These are phyloP conservation scores for Bombus fervidus DNA, from an alignment of 1,140 invertebrate species.

Conservation along the genomic window DNA sequence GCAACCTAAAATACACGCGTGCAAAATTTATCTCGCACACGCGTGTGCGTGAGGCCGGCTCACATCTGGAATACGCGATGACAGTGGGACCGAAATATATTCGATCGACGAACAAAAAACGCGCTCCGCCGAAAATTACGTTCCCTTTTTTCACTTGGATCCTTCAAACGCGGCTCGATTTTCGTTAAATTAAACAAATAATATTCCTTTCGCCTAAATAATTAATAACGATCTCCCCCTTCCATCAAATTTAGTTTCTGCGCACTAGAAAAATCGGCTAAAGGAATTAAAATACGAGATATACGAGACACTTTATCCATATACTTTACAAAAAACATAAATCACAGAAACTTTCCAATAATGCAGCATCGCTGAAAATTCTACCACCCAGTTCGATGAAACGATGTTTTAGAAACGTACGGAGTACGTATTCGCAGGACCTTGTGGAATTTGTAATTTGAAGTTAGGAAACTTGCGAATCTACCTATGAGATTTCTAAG, in stretches of 20 bases:
- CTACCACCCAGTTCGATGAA: no score
- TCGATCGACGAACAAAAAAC: conserved; percentile 57
- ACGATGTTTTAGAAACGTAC: no score
- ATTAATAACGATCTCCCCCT: background rate
- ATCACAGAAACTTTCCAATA: no score
- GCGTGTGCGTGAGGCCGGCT: conserved; percentile 22
- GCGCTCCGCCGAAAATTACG: conserved; percentile 16
- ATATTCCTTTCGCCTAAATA: background rate
- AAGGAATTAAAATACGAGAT: no score
- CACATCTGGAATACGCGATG: conserved; percentile 63
- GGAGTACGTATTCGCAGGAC: no score
- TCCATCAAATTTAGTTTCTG: no score
- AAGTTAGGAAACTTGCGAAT: background rate
- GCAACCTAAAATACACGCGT: conserved; percentile 56
- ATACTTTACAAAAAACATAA: no score
- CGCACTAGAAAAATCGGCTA: no score
- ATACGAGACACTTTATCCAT: no score
- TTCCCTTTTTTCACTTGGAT: conserved; percentile 12
- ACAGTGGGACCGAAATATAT: conserved; percentile 64
- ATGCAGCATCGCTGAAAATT: no score
- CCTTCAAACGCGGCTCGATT: background rate
- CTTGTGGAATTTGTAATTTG: no score
- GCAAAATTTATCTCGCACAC: conserved; percentile 55
- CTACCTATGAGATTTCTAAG: background rate
- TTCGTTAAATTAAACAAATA: background rate